Base-by-base conservation (phyloP, 1,140 invertebrate genomes). In the Drosophila grimshawi region DNA sequence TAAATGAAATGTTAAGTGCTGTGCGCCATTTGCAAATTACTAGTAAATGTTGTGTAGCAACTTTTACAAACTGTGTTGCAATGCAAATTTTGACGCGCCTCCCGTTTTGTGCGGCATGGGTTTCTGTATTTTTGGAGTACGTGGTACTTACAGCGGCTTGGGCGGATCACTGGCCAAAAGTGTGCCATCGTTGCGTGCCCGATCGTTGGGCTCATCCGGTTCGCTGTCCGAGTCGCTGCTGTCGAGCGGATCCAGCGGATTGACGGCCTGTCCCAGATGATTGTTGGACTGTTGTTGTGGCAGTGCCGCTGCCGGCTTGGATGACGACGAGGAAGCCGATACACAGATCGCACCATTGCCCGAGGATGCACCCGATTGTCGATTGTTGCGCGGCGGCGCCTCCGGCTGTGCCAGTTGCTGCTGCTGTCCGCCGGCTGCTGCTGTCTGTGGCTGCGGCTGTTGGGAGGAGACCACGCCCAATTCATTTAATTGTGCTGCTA, bases 131-230 rank as follows among this genome's bases (percentile, higher is more conserved):
- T 6, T 43, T 5, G 11, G 6, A n/a, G 7, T 0, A 7, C 10
- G n/a, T 45, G 19, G 19, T 89, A 96, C 97, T 97, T 95, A 98
- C 97, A 99, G 95, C 80, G 98, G 98, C 92, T 98, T 97, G 3
- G 98, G 97, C 29, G 98, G 98, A 94, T 99, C 98, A 86, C 97
- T 98, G 41, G 98, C 98, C 4, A 99, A 94, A 33, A 99, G 93
- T 1, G 98, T 99, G 56, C 98, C 98, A 93, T 99, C 98, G 86
- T 98, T 98, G 69, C 96, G 94, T 33, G 94, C 94, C 66, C 95
- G 92, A 63, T 95, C 95, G 66, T 95, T 95, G 74, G 94, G 94
- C 81, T 95, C 95, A 83, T 95, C 95, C 4, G 94, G 94, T 81
- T 95, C 95, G 4, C 94, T 95, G 78, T 95, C 95, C 57, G 94